Evolutionary conservation across 2,797 vertebrate species (phyloP), one percentile per base, ranked within the genome.

Genomic region (Typhlichthys eigenmanni): DNA sequence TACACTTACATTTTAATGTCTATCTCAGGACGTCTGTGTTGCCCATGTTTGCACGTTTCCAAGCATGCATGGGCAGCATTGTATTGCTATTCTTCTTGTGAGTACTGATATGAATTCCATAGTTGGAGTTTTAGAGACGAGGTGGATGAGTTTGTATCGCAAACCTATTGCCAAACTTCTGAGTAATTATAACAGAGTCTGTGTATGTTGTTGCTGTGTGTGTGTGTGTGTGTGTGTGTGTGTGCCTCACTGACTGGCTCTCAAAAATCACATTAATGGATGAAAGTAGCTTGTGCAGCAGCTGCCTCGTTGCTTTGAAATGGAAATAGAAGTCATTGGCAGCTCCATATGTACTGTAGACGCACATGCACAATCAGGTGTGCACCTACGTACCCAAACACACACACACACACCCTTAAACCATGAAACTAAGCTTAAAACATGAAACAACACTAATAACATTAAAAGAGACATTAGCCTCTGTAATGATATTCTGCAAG

Each of bases 261-360:
- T 71, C 76, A 85, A 88, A 88, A 89, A 89, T 87, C 83, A 89
- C 87, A 91, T 87, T 89, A 89, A 89, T 86, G 80, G 85, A 88
- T 89, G 87, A 89, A 89, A 91, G 88, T 87, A 85, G 86, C 88
- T 89, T 84, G 85, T 85, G 79, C 87, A 68, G 79, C 84, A 86
- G 89, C 87, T 87, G 88, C 89, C 83, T 87, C 77, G 79, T 81
- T 47, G 80, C 89, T 91, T 91, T 91, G 88, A 91, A 89, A 87
- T 91, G 89, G 87, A 89, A 91, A 91, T 91, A 76, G 64, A 88
- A 84, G 82, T 87, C 86, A 89, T 29, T 29, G 24, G 80, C 87
- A 85, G 78, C 85, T 85, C 81, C 82, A 87, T 89, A 89, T 85
- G 85, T 80, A 78, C 73, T 29, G 24, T 29, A 29, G 24, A 4